Conservation (phyloP, 2,113 vertebrate genomes). For the Nanorana parkeri region DNA sequence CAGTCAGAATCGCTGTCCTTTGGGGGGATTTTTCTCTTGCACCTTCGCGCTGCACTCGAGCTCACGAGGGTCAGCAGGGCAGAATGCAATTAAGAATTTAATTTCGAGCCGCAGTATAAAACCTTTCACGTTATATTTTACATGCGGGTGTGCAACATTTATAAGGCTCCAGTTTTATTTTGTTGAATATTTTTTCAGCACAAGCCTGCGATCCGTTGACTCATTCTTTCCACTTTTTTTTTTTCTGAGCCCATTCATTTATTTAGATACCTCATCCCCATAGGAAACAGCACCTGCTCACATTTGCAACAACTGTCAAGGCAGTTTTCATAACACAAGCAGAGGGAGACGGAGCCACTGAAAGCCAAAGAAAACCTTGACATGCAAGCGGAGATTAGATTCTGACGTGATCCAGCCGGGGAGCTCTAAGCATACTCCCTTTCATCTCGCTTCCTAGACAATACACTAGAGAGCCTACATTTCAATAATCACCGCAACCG, state of each 20-base stretch:
- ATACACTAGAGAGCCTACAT: background rate
- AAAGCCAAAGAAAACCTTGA: conserved; percentile 37
- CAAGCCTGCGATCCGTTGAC: background rate
- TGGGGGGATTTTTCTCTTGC: background rate
- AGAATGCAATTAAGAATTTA: background rate
- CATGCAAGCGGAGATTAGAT: conserved; percentile 28
- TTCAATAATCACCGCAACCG: conserved; percentile 9
- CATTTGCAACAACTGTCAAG: conserved; percentile 39
- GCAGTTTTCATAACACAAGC: conserved; percentile 47
- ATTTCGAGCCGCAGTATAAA: background rate
- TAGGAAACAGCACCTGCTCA: conserved; percentile 49
- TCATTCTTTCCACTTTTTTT: conserved; percentile 8
- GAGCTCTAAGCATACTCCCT: background rate
- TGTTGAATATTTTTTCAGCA: background rate
- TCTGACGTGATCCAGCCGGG: conserved; percentile 12
- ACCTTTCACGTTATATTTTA: background rate
- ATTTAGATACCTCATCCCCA: conserved; percentile 14
- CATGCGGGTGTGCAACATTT: background rate
- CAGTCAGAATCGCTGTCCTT: conserved; percentile 24
- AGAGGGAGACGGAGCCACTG: conserved; percentile 35
- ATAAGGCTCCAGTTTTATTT: background rate
- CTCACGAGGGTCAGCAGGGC: background rate
- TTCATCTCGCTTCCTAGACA: conserved; percentile 29
- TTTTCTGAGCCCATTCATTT: conserved; percentile 19
- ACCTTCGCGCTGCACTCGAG: background rate